Percentiles rank a stretch among this genome's conserved stretches.
Evolutionary conservation across 30 jellyfish, hydroid and myxozoan species (phyloP).

Genomic region (Cassiopea xamachana): DNA sequence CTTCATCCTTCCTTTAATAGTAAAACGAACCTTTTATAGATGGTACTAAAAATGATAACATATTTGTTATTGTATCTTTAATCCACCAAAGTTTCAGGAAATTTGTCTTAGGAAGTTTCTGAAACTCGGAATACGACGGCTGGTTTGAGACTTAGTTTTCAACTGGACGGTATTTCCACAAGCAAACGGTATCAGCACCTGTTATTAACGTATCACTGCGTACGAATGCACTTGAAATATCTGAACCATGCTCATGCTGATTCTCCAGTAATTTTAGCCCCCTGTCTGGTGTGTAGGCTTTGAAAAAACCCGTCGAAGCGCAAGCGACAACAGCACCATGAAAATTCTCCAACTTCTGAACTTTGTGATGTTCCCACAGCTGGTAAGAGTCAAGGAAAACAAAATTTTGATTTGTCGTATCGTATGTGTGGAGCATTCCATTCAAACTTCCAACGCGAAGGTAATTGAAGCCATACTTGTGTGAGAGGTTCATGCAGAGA

Average conservation of each 20-base stretch:
- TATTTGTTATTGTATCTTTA: no score
- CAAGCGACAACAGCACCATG: constrained; percentile 90
- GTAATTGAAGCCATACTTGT: constrained; percentile 77
- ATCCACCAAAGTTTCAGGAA: no score
- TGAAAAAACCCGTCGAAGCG: constrained; percentile 72
- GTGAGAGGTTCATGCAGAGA: constrained; percentile 76
- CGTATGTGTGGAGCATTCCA: constrained; percentile 73
- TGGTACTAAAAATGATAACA: no score
- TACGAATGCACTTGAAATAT: constrained; percentile 64
- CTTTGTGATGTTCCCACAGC: constrained; percentile 77
- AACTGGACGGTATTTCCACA: constrained; percentile 55
- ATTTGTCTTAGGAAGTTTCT: no score
- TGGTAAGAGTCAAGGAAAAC: constrained; percentile 72
- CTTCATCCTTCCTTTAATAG: no score
- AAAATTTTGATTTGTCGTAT: constrained; percentile 72
- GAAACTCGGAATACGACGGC: background rate
- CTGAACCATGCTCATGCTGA: constrained; percentile 56
- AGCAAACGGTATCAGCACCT: constrained; percentile 73
- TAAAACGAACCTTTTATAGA: no score
- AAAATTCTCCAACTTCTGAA: constrained; percentile 62
- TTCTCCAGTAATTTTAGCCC: constrained; percentile 39
- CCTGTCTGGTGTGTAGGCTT: constrained; percentile 83
- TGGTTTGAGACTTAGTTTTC: background rate
- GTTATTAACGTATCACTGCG: constrained; percentile 69
- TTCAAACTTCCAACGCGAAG: constrained; percentile 84